Evolutionary conservation across 2,113 vertebrate species (phyloP).

Genomic region (Mellivora capensis): DNA sequence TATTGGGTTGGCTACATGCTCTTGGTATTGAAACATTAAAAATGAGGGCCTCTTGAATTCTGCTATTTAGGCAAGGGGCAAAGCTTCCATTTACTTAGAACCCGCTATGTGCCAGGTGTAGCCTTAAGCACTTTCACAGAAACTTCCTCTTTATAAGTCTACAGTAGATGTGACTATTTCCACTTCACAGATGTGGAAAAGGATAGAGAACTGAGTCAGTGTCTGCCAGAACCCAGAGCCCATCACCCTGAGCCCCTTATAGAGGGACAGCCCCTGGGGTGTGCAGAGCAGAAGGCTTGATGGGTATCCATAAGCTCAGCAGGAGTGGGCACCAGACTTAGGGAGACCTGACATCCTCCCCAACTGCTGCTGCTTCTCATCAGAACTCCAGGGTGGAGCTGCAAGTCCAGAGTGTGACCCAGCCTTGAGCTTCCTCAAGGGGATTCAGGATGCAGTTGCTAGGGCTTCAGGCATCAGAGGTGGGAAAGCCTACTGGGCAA

Average conservation of each 20-base stretch:
- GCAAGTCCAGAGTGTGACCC: neutral
- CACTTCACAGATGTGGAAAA: neutral
- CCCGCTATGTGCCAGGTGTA: neutral
- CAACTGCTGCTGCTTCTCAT: neutral
- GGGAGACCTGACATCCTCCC: neutral
- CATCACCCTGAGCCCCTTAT: neutral
- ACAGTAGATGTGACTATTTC: neutral
- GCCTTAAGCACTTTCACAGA: neutral
- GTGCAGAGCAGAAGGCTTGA: rapidly evolving
- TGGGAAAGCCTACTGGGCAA: neutral
- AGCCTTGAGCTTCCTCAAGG: neutral
- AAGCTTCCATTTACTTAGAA: neutral
- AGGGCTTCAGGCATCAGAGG: neutral
- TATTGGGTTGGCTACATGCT: neutral
- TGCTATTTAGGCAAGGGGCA: neutral
- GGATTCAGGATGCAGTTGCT: neutral
- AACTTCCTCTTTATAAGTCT: neutral
- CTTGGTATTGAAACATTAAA: neutral
- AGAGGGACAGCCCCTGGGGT: neutral
- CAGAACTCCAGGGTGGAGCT: neutral
- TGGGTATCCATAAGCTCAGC: neutral
- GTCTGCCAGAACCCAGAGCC: neutral
- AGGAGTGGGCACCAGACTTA: neutral
- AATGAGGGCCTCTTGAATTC: neutral
- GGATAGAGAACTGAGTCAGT: neutral